A percentile compares a stretch with the other conserved stretches of the same genome.
Evolutionary conservation across 2,113 vertebrate species (phyloP).

Genomic region (Ancistrus triradiatus): DNA sequence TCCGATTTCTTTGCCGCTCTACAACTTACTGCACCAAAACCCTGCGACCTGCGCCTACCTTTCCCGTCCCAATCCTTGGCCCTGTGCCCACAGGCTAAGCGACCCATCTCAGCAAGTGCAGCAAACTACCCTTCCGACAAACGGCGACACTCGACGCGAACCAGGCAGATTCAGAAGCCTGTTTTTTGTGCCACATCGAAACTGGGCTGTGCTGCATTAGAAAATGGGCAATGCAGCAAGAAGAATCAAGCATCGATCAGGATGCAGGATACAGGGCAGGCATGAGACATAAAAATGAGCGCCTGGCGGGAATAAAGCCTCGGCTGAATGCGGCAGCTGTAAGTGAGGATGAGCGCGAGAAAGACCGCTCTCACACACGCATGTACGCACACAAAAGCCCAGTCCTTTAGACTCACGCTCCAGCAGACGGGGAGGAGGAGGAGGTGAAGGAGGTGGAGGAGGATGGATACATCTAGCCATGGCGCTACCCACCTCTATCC

Average conservation of each 20-base stretch:
- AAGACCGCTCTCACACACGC: conserved; percentile 8
- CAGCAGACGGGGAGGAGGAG: conserved; percentile 21
- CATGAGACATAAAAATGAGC: conserved; percentile 40
- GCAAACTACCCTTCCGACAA: conserved; percentile 3
- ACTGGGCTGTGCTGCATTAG: conserved; percentile 36
- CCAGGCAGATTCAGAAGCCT: too few species aligned
- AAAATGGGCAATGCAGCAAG: conserved; percentile 34
- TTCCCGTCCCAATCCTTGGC: conserved; percentile 54
- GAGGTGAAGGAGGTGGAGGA: conserved; percentile 14
- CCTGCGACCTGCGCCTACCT: conserved; percentile 60
- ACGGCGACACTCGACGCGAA: background rate
- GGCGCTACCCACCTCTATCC: conserved; percentile 68
- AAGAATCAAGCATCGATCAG: conserved; percentile 53
- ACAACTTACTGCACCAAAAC: conserved; percentile 73
- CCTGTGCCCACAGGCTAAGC: conserved; percentile 55
- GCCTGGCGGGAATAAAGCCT: conserved; percentile 50
- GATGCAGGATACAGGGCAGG: conserved; percentile 54
- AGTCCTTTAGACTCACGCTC: conserved; percentile 12
- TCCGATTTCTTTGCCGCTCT: conserved; percentile 29
- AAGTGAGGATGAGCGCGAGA: background rate
- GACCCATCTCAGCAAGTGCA: conserved; percentile 18
- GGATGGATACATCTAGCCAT: conserved; percentile 43
- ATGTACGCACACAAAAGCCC: conserved; percentile 12
- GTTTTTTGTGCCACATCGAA: too few species aligned
- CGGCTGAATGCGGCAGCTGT: conserved; percentile 57